Evolutionary conservation across 2,797 vertebrate species (phyloP).

Genomic region (Limosa lapponica): DNA sequence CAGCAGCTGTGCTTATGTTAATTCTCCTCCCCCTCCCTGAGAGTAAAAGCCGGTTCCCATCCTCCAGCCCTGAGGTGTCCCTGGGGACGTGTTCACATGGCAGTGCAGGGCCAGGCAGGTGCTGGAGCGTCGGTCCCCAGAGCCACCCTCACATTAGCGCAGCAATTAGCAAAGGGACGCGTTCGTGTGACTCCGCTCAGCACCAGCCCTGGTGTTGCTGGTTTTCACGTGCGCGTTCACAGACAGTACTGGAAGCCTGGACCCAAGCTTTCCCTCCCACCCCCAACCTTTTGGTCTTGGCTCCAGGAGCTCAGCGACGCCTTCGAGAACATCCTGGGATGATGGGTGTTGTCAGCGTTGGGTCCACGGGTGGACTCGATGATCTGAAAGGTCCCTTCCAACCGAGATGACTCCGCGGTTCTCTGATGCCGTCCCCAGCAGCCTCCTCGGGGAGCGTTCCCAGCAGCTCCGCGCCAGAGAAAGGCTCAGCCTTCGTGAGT

Average conservation of each 20-base stretch:
- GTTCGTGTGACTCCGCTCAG: fast-evolving
- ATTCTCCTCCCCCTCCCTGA: background rate
- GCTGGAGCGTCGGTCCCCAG: background rate
- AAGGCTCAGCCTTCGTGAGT: constrained; percentile 68
- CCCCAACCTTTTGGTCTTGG: background rate
- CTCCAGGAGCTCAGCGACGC: background rate
- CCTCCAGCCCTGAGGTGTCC: background rate
- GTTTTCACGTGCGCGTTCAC: fast-evolving
- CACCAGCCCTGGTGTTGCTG: background rate
- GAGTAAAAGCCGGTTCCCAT: background rate
- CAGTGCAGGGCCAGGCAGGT: background rate
- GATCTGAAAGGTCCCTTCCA: too few relatives aligned
- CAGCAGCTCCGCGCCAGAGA: constrained; percentile 48
- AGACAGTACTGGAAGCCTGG: fast-evolving
- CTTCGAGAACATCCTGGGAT: background rate
- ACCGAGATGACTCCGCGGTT: too few relatives aligned
- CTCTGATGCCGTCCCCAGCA: background rate
- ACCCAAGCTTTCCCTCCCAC: background rate
- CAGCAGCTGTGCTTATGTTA: background rate
- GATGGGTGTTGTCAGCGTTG: background rate
- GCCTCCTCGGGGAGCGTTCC: background rate
- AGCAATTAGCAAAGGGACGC: background rate
- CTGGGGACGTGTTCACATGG: fast-evolving
- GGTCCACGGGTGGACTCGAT: too few relatives aligned
- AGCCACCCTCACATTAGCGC: fast-evolving